Conservation (phyloP, 2,888 invertebrate genomes). For the Bugulina stolonifera region DNA sequence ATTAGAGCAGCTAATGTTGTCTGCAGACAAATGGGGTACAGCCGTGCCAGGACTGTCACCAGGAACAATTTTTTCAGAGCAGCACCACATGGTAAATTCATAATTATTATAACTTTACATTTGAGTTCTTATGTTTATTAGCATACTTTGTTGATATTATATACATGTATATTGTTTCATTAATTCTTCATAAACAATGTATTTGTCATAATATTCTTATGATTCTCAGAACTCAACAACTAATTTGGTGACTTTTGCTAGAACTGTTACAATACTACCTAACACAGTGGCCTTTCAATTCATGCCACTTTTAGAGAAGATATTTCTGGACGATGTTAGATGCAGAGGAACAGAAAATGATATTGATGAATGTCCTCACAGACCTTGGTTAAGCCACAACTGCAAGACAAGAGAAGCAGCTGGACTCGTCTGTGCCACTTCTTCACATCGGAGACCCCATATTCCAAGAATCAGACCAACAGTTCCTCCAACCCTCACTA, state of each 20-base stretch:
- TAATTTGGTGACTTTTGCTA: too few species aligned
- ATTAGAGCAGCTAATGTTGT: not conserved
- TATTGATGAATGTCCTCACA: conserved; percentile 71
- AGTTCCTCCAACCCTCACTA: not conserved
- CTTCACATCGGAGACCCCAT: not conserved
- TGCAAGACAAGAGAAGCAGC: conserved; percentile 75
- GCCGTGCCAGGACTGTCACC: not conserved
- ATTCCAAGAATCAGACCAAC: not conserved
- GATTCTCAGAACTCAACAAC: too few species aligned
- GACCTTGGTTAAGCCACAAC: conserved; percentile 79
- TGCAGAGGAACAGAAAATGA: conserved; percentile 76
- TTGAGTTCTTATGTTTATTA: too few species aligned
- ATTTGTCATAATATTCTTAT: too few species aligned
- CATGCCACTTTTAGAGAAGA: too few species aligned
- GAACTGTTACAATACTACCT: too few species aligned
- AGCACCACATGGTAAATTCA: not conserved
- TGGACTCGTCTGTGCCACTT: conserved; percentile 66
- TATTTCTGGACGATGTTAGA: conserved; percentile 71
- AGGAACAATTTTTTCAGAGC: not conserved
- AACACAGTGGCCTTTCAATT: too few species aligned
- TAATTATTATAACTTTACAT: too few species aligned
- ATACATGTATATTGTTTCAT: too few species aligned
- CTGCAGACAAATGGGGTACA: conserved; percentile 19
- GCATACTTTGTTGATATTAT: too few species aligned
- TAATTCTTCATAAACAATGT: too few species aligned